phyloP scores from a whole-genome alignment of 2,113 vertebrate species.

The Phylloscopus trochiloides region DNA sequence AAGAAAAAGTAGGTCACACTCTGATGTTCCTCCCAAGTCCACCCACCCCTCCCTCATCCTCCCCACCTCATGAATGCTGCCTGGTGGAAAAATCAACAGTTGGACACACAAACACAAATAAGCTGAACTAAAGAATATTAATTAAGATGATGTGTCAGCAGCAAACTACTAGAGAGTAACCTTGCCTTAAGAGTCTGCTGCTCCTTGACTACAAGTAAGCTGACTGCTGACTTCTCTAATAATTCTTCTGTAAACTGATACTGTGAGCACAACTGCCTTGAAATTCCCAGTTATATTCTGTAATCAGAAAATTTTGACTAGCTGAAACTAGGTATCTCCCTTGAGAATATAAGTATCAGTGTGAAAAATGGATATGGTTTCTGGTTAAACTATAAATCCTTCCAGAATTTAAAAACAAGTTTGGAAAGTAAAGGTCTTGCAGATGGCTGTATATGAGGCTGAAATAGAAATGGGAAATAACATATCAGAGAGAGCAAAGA shows the following conservation, averaged over 20 bases:
- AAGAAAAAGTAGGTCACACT: background rate
- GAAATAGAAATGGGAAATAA: background rate
- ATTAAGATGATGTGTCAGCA: background rate
- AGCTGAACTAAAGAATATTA: background rate
- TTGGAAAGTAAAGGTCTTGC: background rate
- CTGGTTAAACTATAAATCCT: background rate
- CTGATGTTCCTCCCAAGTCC: background rate
- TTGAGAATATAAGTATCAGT: background rate
- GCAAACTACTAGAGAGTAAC: background rate
- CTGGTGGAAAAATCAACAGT: background rate
- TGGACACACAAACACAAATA: background rate
- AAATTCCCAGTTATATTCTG: background rate
- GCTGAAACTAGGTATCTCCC: background rate
- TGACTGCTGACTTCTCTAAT: background rate
- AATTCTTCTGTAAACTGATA: background rate
- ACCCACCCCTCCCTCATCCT: fast-evolving
- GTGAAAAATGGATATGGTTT: background rate
- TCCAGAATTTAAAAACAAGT: background rate
- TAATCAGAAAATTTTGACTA: background rate
- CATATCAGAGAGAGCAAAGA: background rate
- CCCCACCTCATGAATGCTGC: background rate
- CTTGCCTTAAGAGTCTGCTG: background rate
- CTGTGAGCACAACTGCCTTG: background rate
- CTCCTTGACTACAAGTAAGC: background rate
- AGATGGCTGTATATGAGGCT: background rate